These are phyloP conservation scores for Archocentrus centrarchus DNA, from an alignment of 2,113 vertebrate species.

Conservation along the genomic window DNA sequence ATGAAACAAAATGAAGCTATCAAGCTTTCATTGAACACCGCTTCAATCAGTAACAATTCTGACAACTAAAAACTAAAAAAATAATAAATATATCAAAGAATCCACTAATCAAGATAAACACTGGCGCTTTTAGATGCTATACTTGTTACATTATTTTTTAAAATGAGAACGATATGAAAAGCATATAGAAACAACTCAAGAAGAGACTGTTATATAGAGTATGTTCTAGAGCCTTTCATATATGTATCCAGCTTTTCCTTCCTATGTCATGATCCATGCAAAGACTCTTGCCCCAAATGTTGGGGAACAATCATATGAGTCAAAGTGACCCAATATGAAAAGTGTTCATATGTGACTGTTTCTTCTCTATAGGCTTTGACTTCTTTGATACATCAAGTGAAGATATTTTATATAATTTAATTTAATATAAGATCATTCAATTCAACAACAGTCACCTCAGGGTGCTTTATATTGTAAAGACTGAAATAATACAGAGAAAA, in stretches of 20 bases:
- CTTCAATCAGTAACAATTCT: background rate
- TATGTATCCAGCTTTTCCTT: background rate
- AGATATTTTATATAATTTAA: background rate
- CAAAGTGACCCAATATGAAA: constrained; percentile 65
- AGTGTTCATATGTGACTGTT: constrained; percentile 2
- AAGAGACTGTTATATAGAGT: background rate
- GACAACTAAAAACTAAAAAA: background rate
- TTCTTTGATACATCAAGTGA: background rate
- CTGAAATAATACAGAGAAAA: too few relatives aligned
- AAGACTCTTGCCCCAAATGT: too few relatives aligned
- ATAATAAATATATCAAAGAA: background rate
- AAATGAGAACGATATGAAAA: rapidly evolving
- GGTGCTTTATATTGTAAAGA: too few relatives aligned
- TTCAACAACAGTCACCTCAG: too few relatives aligned
- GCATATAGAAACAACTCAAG: background rate
- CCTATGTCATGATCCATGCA: background rate
- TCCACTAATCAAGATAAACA: background rate
- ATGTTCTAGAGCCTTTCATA: background rate
- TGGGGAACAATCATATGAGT: constrained; percentile 29
- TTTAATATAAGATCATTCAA: too few relatives aligned
- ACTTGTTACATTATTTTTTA: background rate
- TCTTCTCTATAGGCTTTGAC: constrained; percentile 2
- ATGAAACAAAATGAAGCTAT: background rate
- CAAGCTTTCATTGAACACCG: background rate
- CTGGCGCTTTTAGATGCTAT: background rate